Evolutionary conservation across 1,140 invertebrate species (phyloP).

Genomic region (Camponotus vicinus): DNA sequence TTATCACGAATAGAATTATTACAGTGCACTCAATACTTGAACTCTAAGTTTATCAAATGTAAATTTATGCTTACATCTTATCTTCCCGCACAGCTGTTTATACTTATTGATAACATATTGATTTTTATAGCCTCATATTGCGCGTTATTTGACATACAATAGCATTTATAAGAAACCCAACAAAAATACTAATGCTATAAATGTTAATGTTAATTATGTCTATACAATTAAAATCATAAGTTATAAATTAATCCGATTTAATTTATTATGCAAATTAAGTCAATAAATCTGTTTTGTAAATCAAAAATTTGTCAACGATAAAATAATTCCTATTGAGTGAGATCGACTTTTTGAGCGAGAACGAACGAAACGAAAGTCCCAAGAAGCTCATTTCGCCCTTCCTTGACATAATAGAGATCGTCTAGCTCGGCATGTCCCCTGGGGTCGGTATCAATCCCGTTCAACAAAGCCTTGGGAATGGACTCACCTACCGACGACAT

Average conservation of each 20-base stretch:
- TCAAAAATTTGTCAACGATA: constrained; percentile 25
- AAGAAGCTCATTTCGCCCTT: constrained; percentile 77
- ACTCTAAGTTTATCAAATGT: constrained; percentile 7
- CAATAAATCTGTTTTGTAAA: constrained; percentile 21
- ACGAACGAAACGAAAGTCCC: constrained; percentile 74
- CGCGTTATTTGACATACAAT: neutral
- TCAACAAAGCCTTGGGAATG: constrained; percentile 77
- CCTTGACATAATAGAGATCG: constrained; percentile 78
- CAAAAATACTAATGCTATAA: neutral
- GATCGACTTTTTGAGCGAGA: constrained; percentile 62
- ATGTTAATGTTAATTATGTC: neutral
- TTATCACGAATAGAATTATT: neutral
- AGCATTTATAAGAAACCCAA: neutral
- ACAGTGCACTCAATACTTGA: neutral
- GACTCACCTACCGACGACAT: constrained; percentile 73
- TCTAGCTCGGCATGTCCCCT: constrained; percentile 72
- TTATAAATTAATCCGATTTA: neutral
- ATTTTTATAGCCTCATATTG: neutral
- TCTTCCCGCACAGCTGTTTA: neutral
- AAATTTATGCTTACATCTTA: constrained; percentile 9
- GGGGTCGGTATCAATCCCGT: constrained; percentile 77
- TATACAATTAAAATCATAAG: neutral
- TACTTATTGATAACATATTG: constrained; percentile 27
- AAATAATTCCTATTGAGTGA: constrained; percentile 69
- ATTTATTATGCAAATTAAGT: neutral